Evolutionary conservation across 2,797 vertebrate genomes (phyloP).

Genomic region (Ctenopoma kingsleyae): DNA sequence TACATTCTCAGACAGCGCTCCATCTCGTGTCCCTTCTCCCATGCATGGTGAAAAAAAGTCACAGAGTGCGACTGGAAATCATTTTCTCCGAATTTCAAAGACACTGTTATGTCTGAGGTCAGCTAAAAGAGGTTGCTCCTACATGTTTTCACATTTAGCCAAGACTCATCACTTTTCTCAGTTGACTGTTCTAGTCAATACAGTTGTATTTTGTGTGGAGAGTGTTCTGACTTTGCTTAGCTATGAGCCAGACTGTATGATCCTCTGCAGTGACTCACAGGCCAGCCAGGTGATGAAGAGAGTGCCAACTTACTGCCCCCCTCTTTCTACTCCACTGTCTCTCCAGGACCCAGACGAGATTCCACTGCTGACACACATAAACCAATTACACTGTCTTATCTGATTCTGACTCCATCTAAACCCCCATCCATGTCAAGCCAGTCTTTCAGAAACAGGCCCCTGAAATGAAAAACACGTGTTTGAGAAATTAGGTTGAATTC

Average conservation of each 20-base stretch:
- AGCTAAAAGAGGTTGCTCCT: slow-evolving; percentile 40
- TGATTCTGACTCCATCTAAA: slow-evolving; percentile 78
- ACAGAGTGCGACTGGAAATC: slow-evolving; percentile 49
- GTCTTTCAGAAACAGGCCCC: slow-evolving; percentile 73
- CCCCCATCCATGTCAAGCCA: slow-evolving; percentile 76
- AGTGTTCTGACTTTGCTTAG: slow-evolving; percentile 43
- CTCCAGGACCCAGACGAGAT: slow-evolving; percentile 75
- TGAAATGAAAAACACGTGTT: slow-evolving; percentile 80
- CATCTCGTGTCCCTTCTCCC: slow-evolving; percentile 47
- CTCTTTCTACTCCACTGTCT: slow-evolving; percentile 59
- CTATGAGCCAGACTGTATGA: slow-evolving; percentile 51
- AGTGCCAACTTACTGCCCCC: slow-evolving; percentile 59
- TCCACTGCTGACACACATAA: slow-evolving; percentile 84
- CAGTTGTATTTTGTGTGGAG: slow-evolving; percentile 35
- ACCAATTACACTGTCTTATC: slow-evolving; percentile 84
- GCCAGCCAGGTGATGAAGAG: slow-evolving; percentile 77
- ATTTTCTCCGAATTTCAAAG: slow-evolving; percentile 70
- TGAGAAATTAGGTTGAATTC: slow-evolving; percentile 74
- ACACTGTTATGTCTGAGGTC: slow-evolving; percentile 70
- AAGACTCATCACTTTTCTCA: slow-evolving; percentile 46
- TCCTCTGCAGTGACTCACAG: slow-evolving; percentile 59
- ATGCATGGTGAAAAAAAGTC: slow-evolving; percentile 50
- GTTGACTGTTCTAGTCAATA: slow-evolving; percentile 11
- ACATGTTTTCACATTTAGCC: slow-evolving; percentile 36
- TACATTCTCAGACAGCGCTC: slow-evolving; percentile 64